Evolutionary conservation across 2,888 invertebrate genomes (phyloP), one percentile per base, ranked within the genome.

Genomic region (Caenorhabditis panamensis): DNA sequence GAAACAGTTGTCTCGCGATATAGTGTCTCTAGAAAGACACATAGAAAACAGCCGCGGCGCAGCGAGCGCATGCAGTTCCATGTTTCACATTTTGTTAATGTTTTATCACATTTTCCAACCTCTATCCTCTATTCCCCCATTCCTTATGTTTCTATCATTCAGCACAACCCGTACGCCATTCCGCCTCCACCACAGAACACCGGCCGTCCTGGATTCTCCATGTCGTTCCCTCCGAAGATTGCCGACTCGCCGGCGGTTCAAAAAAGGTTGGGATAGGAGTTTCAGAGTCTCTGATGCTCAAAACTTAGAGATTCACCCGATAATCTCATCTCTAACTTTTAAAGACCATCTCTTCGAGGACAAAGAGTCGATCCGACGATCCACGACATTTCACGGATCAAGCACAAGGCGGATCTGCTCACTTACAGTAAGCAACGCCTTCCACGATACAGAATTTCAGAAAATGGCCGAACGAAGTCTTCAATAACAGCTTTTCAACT

Each of bases 301-400:
- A n/a, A n/a, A n/a, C n/a, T n/a, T n/a, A n/a, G n/a, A n/a, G n/a
- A n/a, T n/a, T n/a, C n/a, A n/a, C n/a, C n/a, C n/a, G n/a, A n/a
- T n/a, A n/a, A n/a, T n/a, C n/a, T n/a, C n/a, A n/a, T n/a, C n/a
- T n/a, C n/a, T n/a, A n/a, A 24, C 9, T 9, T 20, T 71, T 78
- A 11, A n/a, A 79, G 79, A 28, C 79, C 79, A 16, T 61, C 72
- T 1, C 28, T 79, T 47, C 51, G 22, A 51, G 72, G 72, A 41
- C 36, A 54, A 61, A 22, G 1, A 16, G 58, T 62, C 9, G 72
- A 79, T 56, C 61, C 47, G 54, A 20, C 16, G 1, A 62, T 79
- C 11, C 61, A 59, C 49, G 56, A 79, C 20, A 20, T 36, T 0
- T n/a, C 5, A 9, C 36, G 6, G 9, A 75, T 80, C 28, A 41